Evolutionary conservation across 2,888 invertebrate species (phyloP), one percentile per base, ranked within the genome.

Genomic region (Drosophila robusta): DNA sequence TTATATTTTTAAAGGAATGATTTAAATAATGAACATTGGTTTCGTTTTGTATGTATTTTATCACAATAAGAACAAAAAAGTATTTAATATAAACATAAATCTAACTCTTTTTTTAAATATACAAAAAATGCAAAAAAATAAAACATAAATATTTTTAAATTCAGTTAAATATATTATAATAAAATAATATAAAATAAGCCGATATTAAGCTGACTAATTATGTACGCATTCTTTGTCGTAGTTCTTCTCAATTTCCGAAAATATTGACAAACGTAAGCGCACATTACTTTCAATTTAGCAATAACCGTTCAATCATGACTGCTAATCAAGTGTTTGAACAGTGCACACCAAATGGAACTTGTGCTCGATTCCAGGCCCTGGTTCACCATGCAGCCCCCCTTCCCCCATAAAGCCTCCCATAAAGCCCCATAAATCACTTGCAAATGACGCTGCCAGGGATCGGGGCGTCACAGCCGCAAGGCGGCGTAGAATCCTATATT

Each of bases 361-460:
- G 78, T 38, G 41, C 39, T 52, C 45, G 44, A 16, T 51, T n/a
- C 34, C 44, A 29, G 22, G 14, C n/a, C 9, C n/a, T 16, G 38
- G 54, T 22, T 12, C 14, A 34, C 44, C 44, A 24, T 54, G 44
- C 44, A 16, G n/a, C n/a, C 18, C 18, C 18, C 18, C 18, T 2
- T 18, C 18, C 18, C 18, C 18, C 18, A 18, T 2, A 18, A 18
- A 18, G 1, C 45, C 14, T 22, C 6, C 50, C 76, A 75, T 65
- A 73, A 75, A 75, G 56, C 52, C 24, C 47, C 86, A 89, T 86
- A 86, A 86, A 86, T 86, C 86, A 86, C 83, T 87, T 89, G 88
- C 82, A 85, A 86, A 86, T 86, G 86, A 80, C 83, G 72, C 66
- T 64, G 68, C 79, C 69, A 73, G 71, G 58, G 49, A 68, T 61